Evolutionary conservation across 2,113 vertebrate genomes (phyloP).

Genomic region (Trogon surrucura): DNA sequence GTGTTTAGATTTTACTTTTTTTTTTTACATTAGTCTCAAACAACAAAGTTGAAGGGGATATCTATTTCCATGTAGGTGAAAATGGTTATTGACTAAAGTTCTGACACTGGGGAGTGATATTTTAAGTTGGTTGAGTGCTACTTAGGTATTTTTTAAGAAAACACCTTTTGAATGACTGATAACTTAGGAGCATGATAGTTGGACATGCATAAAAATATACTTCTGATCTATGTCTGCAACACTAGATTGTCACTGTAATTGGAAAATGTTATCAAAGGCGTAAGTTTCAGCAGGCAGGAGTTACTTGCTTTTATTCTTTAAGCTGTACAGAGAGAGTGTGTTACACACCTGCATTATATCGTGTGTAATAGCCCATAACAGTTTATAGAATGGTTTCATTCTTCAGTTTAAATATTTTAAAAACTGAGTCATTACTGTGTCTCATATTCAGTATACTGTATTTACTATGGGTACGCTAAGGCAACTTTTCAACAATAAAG

Average conservation of each 20-base stretch:
- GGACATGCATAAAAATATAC: not conserved
- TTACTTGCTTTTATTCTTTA: not conserved
- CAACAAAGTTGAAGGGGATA: not conserved
- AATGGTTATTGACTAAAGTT: not conserved
- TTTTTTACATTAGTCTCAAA: no score
- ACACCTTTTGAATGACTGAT: not conserved
- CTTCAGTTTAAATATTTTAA: not conserved
- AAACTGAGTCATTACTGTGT: not conserved
- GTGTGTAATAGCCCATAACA: not conserved
- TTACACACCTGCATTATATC: not conserved
- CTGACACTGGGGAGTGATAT: not conserved
- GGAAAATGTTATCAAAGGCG: not conserved
- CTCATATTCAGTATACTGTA: not conserved
- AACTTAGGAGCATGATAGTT: not conserved
- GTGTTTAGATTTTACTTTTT: not conserved
- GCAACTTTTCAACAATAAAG: not conserved
- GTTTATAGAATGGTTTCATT: not conserved
- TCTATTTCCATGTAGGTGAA: not conserved
- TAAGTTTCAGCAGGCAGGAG: not conserved
- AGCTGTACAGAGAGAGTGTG: not conserved
- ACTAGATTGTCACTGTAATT: not conserved
- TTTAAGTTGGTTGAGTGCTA: not conserved
- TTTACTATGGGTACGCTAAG: not conserved
- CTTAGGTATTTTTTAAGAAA: not conserved
- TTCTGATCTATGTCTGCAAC: not conserved